These are phyloP conservation scores for Caracal caracal DNA, from an alignment of 2,113 vertebrate species.

Conservation along the genomic window DNA sequence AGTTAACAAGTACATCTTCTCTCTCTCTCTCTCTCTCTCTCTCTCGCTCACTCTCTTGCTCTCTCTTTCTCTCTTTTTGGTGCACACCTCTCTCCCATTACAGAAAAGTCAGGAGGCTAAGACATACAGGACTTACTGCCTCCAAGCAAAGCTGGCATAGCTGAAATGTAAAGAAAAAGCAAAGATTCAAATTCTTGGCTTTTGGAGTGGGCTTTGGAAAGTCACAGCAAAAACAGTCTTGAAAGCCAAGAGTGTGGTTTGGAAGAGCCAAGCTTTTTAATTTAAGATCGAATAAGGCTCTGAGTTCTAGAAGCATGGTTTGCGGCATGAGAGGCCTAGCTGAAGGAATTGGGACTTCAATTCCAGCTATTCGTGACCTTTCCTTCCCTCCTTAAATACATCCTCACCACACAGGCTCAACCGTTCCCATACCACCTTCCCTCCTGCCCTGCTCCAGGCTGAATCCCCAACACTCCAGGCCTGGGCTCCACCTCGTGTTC, in stretches of 20 bases:
- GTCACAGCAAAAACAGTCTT: not conserved
- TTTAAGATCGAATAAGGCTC: not conserved
- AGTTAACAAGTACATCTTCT: not conserved
- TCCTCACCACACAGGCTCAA: not conserved
- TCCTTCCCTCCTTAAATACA: not conserved
- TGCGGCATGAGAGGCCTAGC: not conserved
- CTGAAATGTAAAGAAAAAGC: not conserved
- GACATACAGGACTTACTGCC: not conserved
- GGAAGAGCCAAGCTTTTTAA: not conserved
- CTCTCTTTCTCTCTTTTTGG: not conserved
- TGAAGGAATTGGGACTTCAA: not conserved
- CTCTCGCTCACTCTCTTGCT: not conserved
- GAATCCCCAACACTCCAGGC: not conserved
- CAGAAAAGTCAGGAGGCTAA: not conserved
- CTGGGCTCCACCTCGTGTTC: not conserved
- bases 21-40: not conserved
- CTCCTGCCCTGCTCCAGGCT: not conserved
- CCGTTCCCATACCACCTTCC: not conserved
- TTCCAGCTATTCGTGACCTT: not conserved
- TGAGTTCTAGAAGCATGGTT: not conserved
- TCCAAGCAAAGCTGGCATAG: not conserved
- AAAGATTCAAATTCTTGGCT: constrained; percentile 10
- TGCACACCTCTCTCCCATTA: not conserved
- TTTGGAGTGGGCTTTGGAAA: constrained; percentile 7
- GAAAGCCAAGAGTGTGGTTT: not conserved